phyloP scores from a whole-genome alignment of 2,888 invertebrate genomes.

The Melanotus villosus region DNA sequence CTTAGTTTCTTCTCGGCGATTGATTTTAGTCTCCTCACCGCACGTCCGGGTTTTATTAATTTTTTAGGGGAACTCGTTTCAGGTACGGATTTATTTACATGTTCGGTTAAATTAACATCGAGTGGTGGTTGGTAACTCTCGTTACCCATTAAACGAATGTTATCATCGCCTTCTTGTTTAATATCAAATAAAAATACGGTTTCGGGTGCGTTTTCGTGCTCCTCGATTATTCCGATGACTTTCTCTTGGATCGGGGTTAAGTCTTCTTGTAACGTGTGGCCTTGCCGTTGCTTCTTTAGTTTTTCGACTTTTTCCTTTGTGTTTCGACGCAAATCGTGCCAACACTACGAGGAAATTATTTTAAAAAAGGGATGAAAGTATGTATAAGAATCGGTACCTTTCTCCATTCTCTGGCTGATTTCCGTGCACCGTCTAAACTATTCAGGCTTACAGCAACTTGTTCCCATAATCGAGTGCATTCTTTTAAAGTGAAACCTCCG shows the following conservation, averaged over 20 bases:
- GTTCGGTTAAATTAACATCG: not conserved
- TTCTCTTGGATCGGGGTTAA: constrained; percentile 30
- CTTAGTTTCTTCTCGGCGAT: constrained; percentile 19
- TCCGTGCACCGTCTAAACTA: constrained; percentile 9
- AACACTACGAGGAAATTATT: constrained; percentile 20
- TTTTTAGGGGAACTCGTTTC: not conserved
- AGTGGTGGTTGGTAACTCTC: not conserved
- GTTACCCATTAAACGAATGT: not conserved
- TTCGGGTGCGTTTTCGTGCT: not conserved
- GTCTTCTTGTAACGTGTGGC: constrained; percentile 3
- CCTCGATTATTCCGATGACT: constrained; percentile 23
- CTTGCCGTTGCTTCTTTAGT: not conserved
- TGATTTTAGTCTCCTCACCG: not conserved
- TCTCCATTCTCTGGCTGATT: constrained; percentile 17
- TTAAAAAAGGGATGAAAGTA: too few relatives aligned
- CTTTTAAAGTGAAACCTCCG: constrained; percentile 6
- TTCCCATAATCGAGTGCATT: constrained; percentile 19
- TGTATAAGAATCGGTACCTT: constrained; percentile 6
- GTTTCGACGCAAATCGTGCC: constrained; percentile 29
- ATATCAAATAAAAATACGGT: not conserved
- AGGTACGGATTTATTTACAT: not conserved
- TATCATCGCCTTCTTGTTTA: constrained; percentile 9
- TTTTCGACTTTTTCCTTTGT: constrained; percentile 25
- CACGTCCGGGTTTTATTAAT: not conserved
- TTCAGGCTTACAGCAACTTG: constrained; percentile 6